phyloP scores from a whole-genome alignment of 1,140 invertebrate genomes.

The Ladona fulva region DNA sequence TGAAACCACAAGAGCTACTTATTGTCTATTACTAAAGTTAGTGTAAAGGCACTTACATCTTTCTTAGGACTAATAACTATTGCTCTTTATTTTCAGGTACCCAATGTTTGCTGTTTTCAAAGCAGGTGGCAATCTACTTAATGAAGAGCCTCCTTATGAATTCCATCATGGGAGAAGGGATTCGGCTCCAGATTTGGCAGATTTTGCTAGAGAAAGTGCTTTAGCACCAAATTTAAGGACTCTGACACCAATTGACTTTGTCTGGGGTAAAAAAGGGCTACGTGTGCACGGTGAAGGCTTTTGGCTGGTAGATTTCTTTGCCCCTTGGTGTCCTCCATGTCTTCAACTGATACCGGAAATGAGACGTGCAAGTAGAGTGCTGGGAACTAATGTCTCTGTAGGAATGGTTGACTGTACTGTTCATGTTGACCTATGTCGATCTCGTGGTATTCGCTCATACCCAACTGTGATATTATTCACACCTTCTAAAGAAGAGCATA shows the following conservation, averaged over 20 bases:
- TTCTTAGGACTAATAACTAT: background rate
- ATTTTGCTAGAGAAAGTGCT: conserved; percentile 57
- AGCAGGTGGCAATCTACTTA: conserved; percentile 37
- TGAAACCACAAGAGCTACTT: too few species aligned
- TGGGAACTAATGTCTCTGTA: conserved; percentile 47
- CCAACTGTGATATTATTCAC: conserved; percentile 67
- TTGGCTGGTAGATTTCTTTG: conserved; percentile 73
- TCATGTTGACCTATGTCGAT: conserved; percentile 43
- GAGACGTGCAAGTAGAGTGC: conserved; percentile 52
- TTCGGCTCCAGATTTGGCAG: conserved; percentile 53
- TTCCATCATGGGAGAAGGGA: conserved; percentile 52
- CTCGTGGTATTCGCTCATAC: conserved; percentile 58
- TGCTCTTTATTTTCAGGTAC: conserved; percentile 47
- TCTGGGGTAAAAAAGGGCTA: background rate
- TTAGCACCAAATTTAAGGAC: conserved; percentile 51
- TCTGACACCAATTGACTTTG: conserved; percentile 50
- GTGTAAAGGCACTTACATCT: too few species aligned
- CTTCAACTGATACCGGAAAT: conserved; percentile 62
- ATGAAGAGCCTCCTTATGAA: conserved; percentile 45
- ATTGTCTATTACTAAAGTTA: too few species aligned
- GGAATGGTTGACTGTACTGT: conserved; percentile 55
- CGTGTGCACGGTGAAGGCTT: conserved; percentile 25
- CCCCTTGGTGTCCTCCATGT: conserved; percentile 79
- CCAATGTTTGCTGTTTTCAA: conserved; percentile 65
- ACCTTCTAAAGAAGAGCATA: conserved; percentile 42